Evolutionary conservation across 2,113 vertebrate genomes (phyloP).

Genomic region (Aythya baeri): DNA sequence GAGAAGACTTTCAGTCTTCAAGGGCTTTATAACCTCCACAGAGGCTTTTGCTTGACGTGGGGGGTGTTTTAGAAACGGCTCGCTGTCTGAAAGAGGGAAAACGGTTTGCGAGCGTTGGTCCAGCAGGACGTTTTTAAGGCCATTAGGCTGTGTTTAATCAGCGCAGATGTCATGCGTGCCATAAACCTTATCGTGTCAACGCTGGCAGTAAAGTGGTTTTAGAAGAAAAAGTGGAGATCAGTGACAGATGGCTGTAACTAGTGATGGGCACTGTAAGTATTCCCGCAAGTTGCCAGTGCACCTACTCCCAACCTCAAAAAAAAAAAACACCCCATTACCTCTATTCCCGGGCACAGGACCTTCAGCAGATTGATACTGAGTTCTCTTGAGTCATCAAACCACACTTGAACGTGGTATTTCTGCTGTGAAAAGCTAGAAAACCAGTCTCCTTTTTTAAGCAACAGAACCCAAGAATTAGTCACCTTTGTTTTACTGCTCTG

Average conservation of each 20-base stretch:
- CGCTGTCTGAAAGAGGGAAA: background rate
- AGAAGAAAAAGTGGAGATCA: background rate
- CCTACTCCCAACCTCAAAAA: background rate
- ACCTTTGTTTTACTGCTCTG: background rate
- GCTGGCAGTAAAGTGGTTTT: background rate
- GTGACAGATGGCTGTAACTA: background rate
- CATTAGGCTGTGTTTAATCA: conserved; percentile 14
- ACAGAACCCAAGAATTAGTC: background rate
- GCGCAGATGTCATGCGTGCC: background rate
- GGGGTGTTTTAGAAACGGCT: background rate
- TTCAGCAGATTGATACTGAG: fast-evolving
- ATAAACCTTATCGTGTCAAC: background rate
- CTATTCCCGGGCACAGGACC: background rate
- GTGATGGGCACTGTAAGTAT: background rate
- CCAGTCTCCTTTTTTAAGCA: background rate
- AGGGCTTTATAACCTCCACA: background rate
- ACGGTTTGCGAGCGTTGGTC: background rate
- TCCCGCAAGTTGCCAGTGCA: background rate
- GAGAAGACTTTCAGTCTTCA: background rate
- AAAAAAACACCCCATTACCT: background rate
- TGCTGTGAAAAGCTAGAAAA: background rate
- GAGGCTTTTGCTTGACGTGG: background rate
- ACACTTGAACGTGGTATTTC: background rate
- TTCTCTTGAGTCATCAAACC: background rate
- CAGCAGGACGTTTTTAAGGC: background rate